Evolutionary conservation across 2,888 invertebrate genomes (phyloP).

Genomic region (Phortica okadai): DNA sequence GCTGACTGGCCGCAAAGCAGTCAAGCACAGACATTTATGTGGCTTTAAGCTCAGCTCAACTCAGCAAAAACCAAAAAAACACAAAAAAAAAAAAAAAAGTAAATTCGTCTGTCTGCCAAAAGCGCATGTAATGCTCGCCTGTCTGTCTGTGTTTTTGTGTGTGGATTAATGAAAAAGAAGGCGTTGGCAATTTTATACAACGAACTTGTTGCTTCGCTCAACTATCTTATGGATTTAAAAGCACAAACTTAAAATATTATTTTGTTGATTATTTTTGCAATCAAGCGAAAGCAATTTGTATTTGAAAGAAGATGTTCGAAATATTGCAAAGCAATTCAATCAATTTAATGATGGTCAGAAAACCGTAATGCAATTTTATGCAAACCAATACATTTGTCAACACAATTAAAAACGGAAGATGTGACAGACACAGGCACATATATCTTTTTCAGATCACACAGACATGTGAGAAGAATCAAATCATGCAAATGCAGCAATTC

Average conservation of each 20-base stretch:
- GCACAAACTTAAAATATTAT: background rate
- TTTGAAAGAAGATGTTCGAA: background rate
- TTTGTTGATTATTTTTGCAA: background rate
- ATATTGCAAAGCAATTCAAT: background rate
- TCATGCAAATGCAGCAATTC: background rate
- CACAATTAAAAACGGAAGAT: background rate
- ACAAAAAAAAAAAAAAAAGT: too few species aligned
- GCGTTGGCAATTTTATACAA: background rate
- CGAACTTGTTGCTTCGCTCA: background rate
- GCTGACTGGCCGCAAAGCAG: constrained; percentile 9
- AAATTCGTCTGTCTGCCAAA: background rate
- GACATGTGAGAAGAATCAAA: background rate
- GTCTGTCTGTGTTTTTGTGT: background rate
- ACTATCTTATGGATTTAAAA: background rate
- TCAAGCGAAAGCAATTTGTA: background rate
- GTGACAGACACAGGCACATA: too few species aligned
- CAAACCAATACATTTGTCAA: background rate
- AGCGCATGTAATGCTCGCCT: background rate
- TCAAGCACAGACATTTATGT: constrained; percentile 15
- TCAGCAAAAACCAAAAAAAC: background rate
- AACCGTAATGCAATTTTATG: constrained; percentile 2
- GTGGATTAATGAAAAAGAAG: background rate
- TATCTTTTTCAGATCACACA: too few species aligned
- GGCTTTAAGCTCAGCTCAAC: constrained; percentile 19
- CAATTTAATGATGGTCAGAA: background rate